A percentile compares a stretch with the other conserved stretches of the same genome.
Conservation (phyloP, 2,888 invertebrate species). For the Hemaris fuciformis region DNA sequence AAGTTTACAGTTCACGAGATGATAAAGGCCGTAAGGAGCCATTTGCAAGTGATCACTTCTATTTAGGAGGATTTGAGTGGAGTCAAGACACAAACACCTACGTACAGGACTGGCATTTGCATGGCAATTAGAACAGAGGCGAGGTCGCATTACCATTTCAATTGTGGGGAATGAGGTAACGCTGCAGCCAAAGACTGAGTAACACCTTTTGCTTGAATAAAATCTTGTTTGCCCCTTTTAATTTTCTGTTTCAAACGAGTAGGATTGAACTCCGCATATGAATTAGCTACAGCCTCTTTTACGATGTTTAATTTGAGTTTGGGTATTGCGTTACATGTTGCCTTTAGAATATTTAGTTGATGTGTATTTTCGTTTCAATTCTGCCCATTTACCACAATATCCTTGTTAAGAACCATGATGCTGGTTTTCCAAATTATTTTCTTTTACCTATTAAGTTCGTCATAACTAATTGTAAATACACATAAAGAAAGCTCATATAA, state of each 20-base stretch:
- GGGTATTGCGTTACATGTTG: not conserved
- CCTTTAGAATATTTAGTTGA: no score
- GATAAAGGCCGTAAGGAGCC: conserved; percentile 15
- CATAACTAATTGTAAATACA: no score
- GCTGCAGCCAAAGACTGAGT: conserved; percentile 34
- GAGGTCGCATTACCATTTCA: conserved; percentile 71
- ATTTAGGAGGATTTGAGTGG: not conserved
- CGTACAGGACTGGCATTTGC: conserved; percentile 48
- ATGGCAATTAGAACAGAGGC: conserved; percentile 62
- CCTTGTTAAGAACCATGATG: not conserved
- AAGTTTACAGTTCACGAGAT: conserved; percentile 14
- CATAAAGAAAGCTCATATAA: no score
- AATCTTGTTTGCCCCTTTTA: conserved; percentile 48
- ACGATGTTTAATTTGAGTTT: not conserved
- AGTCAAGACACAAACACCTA: conserved; percentile 8
- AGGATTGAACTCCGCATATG: not conserved
- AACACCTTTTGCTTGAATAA: conserved; percentile 47
- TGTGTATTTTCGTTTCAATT: no score
- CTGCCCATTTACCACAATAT: no score
- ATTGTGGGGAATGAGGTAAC: conserved; percentile 60
- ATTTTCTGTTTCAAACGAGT: not conserved
- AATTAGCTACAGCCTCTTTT: not conserved
- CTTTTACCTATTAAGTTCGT: no score
- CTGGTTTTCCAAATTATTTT: not conserved
- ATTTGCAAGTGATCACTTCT: not conserved